phyloP scores from a whole-genome alignment of 1,140 invertebrate species.

The Platyura marginata region DNA sequence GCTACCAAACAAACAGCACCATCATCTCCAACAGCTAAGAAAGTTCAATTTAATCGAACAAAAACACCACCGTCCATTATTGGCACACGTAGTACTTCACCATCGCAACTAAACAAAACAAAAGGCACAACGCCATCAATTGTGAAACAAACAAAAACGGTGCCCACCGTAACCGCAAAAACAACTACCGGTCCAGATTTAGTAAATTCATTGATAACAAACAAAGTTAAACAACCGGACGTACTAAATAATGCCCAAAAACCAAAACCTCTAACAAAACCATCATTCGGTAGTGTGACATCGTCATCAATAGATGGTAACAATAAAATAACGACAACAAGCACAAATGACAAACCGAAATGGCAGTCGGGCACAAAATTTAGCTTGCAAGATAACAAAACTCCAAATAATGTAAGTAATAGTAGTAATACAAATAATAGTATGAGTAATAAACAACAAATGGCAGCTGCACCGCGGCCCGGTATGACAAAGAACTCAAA shows the following conservation, averaged over 20 bases:
- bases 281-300: not conserved
- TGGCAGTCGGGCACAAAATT: too few species aligned
- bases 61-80: conserved; percentile 3
- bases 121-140: too few species aligned
- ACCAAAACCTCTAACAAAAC: conserved; percentile 1
- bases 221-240: not conserved
- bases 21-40: not conserved
- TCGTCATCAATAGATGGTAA: not conserved
- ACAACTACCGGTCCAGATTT: not conserved
- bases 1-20: conserved; percentile 12
- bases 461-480: conserved; percentile 21
- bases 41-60: not conserved
- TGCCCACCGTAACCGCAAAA: too few species aligned
- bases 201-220: not conserved
- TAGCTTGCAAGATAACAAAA: too few species aligned
- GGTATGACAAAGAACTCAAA: conserved; percentile 37
- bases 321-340: conserved; percentile 5
- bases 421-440: conserved; percentile 27
- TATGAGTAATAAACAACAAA: conserved; percentile 20
- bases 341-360: conserved; percentile 24
- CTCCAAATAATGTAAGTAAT: too few species aligned
- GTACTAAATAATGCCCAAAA: not conserved
- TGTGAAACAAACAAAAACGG: too few species aligned
- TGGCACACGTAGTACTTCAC: not conserved
- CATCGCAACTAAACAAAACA: not conserved